Evolutionary conservation across 2,888 invertebrate species (phyloP).

Genomic region (Eledone cirrhosa): DNA sequence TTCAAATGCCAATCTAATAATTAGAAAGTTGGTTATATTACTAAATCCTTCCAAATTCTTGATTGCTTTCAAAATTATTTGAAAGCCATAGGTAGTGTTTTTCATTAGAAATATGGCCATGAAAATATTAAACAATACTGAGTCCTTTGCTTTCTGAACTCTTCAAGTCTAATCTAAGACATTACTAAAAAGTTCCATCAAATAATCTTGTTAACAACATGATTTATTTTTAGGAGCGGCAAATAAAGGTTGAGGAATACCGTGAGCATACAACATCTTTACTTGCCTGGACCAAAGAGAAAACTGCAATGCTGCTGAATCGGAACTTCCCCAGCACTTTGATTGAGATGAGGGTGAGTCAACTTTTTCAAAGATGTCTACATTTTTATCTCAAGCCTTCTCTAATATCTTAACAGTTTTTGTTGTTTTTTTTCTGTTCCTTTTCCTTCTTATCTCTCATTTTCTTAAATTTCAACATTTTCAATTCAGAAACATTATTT

Average conservation of each 20-base stretch:
- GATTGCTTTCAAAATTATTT: too few species aligned
- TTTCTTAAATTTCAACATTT: background rate
- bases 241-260: slow-evolving; percentile 89
- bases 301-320: slow-evolving; percentile 85
- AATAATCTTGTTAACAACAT: too few species aligned
- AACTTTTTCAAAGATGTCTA: background rate
- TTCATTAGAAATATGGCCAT: too few species aligned
- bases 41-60: too few species aligned
- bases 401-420: background rate
- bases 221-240: slow-evolving; percentile 65
- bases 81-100: too few species aligned
- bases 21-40: too few species aligned
- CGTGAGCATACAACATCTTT: slow-evolving; percentile 86
- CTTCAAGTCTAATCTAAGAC: too few species aligned
- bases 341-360: slow-evolving; percentile 89
- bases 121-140: too few species aligned
- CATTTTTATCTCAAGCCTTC: background rate
- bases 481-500: too few species aligned
- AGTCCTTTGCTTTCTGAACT: too few species aligned
- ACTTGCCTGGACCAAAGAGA: slow-evolving; percentile 91
- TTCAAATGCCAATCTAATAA: too few species aligned
- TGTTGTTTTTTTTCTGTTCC: background rate
- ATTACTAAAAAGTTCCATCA: too few species aligned
- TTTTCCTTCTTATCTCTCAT: background rate
- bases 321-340: slow-evolving; percentile 91